Evolutionary conservation across 1,140 invertebrate species (phyloP).

Genomic region (Patella vulgata): DNA sequence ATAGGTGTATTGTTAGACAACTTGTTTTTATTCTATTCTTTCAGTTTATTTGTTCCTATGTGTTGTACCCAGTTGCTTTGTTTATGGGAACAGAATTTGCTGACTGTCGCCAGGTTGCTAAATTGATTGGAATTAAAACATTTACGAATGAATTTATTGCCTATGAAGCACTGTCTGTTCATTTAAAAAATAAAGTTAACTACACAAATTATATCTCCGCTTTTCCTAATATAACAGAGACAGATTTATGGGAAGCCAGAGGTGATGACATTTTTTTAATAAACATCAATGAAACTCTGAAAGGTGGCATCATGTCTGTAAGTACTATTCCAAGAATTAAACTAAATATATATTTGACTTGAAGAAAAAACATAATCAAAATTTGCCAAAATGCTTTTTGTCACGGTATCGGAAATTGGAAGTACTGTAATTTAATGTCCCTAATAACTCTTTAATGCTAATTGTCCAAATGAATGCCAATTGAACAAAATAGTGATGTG

Average conservation of each 20-base stretch:
- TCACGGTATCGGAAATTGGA: no score
- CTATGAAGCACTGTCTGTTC: slow-evolving; percentile 42
- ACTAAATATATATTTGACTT: neutral
- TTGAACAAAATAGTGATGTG: neutral
- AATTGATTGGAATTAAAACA: slow-evolving; percentile 63
- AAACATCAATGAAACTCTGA: slow-evolving; percentile 30
- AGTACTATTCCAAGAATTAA: slow-evolving; percentile 8
- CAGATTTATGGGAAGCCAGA: slow-evolving; percentile 25
- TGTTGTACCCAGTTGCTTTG: slow-evolving; percentile 61
- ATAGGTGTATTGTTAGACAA: no score
- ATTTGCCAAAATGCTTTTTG: neutral
- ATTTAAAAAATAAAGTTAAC: slow-evolving; percentile 42
- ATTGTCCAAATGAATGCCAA: neutral
- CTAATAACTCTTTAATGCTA: neutral
- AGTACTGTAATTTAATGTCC: neutral
- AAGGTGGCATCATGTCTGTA: slow-evolving; percentile 40
- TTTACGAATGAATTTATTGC: slow-evolving; percentile 67
- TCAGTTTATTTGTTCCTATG: slow-evolving; percentile 62
- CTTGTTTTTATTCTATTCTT: no score
- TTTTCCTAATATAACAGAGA: slow-evolving; percentile 18
- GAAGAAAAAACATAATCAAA: neutral
- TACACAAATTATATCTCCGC: slow-evolving; percentile 41
- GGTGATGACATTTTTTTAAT: slow-evolving; percentile 29
- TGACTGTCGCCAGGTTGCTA: slow-evolving; percentile 60
- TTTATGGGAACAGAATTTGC: slow-evolving; percentile 58